Percentiles rank a stretch among this genome's conserved stretches.
Conservation (phyloP, 2,888 invertebrate species). For the Patella depressa region DNA sequence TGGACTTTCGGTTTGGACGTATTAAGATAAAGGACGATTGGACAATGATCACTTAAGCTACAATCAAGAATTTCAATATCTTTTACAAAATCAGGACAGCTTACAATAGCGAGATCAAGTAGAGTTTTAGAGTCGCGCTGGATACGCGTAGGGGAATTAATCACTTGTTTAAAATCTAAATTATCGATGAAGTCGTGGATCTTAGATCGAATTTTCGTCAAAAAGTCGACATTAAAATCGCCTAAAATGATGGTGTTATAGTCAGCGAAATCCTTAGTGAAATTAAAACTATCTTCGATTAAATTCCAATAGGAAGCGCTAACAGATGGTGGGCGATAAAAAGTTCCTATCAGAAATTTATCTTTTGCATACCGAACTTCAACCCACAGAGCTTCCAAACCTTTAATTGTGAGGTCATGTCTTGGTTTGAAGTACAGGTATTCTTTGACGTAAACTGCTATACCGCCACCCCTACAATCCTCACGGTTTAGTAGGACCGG, state of each 20-base stretch:
- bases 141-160: neutral
- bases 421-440: neutral
- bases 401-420: neutral
- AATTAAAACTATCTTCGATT: constrained; percentile 7
- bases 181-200: neutral
- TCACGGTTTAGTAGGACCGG: neutral
- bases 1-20: neutral
- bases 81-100: neutral
- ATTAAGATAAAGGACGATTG: neutral
- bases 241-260: neutral
- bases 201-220: neutral
- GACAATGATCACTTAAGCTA: neutral
- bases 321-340: neutral
- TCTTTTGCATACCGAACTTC: neutral
- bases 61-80: neutral
- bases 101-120: constrained; percentile 5
- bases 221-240: constrained; percentile 1
- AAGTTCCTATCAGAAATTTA: neutral
- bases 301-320: neutral
- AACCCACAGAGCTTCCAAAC: neutral
- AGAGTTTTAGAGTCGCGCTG: neutral
- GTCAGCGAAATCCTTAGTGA: neutral
- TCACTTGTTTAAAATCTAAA: neutral
- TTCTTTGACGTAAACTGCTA: neutral
- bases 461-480: neutral